Conservation (phyloP, 2,113 vertebrate genomes). For the Poeciliopsis prolifica region DNA sequence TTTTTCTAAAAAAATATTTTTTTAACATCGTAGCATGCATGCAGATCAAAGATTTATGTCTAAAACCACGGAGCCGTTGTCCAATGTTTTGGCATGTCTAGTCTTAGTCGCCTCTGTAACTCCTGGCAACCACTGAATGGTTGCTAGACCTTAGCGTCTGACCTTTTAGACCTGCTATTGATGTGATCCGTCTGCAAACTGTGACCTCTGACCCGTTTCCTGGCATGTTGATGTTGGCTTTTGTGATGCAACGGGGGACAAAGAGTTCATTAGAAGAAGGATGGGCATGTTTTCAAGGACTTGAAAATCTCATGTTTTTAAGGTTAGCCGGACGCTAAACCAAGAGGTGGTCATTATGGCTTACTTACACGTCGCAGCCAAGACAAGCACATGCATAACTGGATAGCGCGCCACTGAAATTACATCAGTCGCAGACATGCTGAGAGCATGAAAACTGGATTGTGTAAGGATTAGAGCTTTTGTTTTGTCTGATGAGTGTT, state of each 20-base stretch:
- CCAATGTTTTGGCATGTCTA: slow-evolving; percentile 55
- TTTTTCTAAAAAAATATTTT: background rate
- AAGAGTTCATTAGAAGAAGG: slow-evolving; percentile 36
- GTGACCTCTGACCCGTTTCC: slow-evolving; percentile 63
- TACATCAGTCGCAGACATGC: slow-evolving; percentile 50
- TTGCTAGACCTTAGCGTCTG: slow-evolving; percentile 62
- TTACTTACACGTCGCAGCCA: slow-evolving; percentile 29
- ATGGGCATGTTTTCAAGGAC: slow-evolving; percentile 7
- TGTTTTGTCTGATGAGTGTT: slow-evolving; percentile 34
- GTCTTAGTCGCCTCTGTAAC: slow-evolving; percentile 44
- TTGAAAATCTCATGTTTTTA: slow-evolving; percentile 18
- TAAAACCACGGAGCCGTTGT: slow-evolving; percentile 19
- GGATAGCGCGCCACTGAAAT: slow-evolving; percentile 39
- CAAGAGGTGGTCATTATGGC: slow-evolving; percentile 7
- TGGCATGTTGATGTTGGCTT: slow-evolving; percentile 59
- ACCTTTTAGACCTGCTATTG: slow-evolving; percentile 67
- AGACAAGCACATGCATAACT: slow-evolving; percentile 33
- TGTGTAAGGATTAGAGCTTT: slow-evolving; percentile 38
- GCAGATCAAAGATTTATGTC: slow-evolving; percentile 29
- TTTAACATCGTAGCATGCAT: background rate
- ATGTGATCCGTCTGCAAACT: slow-evolving; percentile 72
- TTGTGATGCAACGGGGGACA: slow-evolving; percentile 55
- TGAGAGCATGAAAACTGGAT: slow-evolving; percentile 43
- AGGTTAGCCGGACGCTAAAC: slow-evolving; percentile 17
- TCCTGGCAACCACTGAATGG: slow-evolving; percentile 62